Conservation (phyloP, 2,888 invertebrate species). For the Entomobrya multifasciata region DNA sequence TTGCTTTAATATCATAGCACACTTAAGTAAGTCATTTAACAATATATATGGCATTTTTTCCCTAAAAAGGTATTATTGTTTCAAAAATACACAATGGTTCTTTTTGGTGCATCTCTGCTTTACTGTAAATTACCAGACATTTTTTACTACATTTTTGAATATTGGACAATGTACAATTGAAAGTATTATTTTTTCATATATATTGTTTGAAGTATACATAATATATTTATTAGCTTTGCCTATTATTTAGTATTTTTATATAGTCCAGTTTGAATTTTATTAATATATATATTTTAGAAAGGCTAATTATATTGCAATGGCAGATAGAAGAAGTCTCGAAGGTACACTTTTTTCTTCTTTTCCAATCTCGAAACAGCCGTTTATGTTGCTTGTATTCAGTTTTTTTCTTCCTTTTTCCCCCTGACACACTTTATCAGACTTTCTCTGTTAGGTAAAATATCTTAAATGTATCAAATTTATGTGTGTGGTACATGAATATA, state of each 20-base stretch:
- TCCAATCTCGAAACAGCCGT: conserved; percentile 12
- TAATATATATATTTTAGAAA: neutral
- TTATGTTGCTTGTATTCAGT: conserved; percentile 4
- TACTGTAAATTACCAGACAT: too few species aligned
- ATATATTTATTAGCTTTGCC: neutral
- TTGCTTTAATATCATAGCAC: neutral
- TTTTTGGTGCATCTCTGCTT: neutral
- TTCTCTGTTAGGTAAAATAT: neutral
- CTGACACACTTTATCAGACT: conserved; percentile 7
- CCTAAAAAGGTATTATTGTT: neutral
- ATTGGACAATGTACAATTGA: too few species aligned
- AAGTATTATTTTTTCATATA: neutral
- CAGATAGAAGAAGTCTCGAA: conserved; percentile 19
- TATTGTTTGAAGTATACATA: neutral
- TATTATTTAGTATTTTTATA: neutral
- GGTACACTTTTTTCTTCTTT: conserved; percentile 17
- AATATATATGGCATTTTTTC: neutral
- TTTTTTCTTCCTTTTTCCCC: neutral
- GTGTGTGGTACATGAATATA: too few species aligned
- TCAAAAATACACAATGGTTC: conserved; percentile 13
- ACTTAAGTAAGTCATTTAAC: neutral
- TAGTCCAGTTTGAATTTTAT: neutral
- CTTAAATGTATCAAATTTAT: too few species aligned
- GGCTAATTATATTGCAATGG: conserved; percentile 42
- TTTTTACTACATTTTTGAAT: too few species aligned